Conservation (phyloP, 1,140 invertebrate genomes). For the Battus philenor region DNA sequence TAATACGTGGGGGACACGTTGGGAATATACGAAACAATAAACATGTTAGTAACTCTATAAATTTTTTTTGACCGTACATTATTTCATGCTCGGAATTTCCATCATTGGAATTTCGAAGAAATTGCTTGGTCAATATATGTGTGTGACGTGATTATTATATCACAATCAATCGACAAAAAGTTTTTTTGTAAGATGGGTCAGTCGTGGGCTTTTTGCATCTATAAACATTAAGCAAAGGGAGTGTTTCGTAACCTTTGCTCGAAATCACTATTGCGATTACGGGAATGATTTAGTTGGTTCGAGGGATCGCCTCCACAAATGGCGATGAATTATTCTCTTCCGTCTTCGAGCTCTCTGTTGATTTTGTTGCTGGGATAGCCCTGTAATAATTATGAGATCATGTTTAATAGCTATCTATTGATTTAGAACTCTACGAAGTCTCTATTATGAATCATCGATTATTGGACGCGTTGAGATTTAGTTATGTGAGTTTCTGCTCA, state of each 20-base stretch:
- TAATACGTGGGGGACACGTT: conserved; percentile 55
- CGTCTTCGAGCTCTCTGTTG: conserved; percentile 25
- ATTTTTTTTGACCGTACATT: too few relatives aligned
- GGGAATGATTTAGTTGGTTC: conserved; percentile 57
- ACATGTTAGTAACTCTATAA: too few relatives aligned
- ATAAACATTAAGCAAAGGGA: conserved; percentile 55
- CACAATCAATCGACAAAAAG: conserved; percentile 48
- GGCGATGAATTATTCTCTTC: conserved; percentile 58
- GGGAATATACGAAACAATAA: conserved; percentile 29
- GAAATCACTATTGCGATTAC: conserved; percentile 61
- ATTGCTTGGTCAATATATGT: conserved; percentile 27
- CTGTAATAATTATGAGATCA: conserved; percentile 61
- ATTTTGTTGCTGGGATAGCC: conserved; percentile 51
- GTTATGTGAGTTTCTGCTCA: conserved; percentile 38
- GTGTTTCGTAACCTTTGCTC: conserved; percentile 60
- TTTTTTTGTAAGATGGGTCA: conserved; percentile 33
- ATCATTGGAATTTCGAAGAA: too few relatives aligned
- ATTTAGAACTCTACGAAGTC: conserved; percentile 52
- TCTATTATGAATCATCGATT: conserved; percentile 61
- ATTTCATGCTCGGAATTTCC: too few relatives aligned
- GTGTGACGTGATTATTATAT: conserved; percentile 34
- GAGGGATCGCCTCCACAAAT: conserved; percentile 46
- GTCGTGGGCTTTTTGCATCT: conserved; percentile 43
- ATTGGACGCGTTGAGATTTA: conserved; percentile 37
- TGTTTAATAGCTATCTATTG: conserved; percentile 60